Percentiles rank a stretch among this genome's conserved stretches.
These are phyloP conservation scores for Listronotus oregonensis DNA, from an alignment of 1,140 invertebrate genomes.

Conservation along the genomic window DNA sequence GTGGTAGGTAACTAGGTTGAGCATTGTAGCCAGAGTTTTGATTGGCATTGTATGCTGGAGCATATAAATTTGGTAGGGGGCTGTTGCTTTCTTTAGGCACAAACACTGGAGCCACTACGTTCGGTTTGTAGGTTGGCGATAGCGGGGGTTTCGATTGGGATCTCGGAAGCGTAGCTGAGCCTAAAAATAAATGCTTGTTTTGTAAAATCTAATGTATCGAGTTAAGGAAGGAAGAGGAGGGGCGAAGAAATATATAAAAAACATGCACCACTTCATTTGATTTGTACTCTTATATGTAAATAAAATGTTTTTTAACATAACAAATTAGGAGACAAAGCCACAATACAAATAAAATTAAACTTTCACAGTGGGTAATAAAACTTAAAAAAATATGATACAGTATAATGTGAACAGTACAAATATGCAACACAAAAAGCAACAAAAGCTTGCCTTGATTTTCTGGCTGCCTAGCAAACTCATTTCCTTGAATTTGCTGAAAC, in stretches of 20 bases:
- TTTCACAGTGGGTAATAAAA: neutral
- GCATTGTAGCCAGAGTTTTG: constrained; percentile 17
- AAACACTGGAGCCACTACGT: constrained; percentile 48
- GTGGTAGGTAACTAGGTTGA: constrained; percentile 22
- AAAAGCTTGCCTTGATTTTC: constrained; percentile 43
- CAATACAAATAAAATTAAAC: no score
- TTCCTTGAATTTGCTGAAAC: constrained; percentile 22
- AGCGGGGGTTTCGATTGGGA: constrained; percentile 59
- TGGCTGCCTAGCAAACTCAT: constrained; percentile 13
- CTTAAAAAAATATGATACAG: neutral
- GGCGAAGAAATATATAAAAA: no score
- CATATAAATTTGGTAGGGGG: constrained; percentile 56
- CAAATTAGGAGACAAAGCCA: no score
- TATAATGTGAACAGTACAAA: neutral
- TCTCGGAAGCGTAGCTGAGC: constrained; percentile 61
- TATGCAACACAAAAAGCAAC: constrained; percentile 22
- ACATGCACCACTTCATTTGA: no score
- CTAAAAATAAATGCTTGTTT: constrained; percentile 49
- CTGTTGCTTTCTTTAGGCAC: constrained; percentile 58
- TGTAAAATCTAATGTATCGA: neutral
- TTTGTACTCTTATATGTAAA: no score
- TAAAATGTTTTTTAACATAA: no score
- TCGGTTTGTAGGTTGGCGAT: constrained; percentile 58
- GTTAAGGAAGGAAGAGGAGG: no score
- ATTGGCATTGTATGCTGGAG: constrained; percentile 52